phyloP scores from a whole-genome alignment of 2,113 vertebrate species.

The Coturnix japonica region DNA sequence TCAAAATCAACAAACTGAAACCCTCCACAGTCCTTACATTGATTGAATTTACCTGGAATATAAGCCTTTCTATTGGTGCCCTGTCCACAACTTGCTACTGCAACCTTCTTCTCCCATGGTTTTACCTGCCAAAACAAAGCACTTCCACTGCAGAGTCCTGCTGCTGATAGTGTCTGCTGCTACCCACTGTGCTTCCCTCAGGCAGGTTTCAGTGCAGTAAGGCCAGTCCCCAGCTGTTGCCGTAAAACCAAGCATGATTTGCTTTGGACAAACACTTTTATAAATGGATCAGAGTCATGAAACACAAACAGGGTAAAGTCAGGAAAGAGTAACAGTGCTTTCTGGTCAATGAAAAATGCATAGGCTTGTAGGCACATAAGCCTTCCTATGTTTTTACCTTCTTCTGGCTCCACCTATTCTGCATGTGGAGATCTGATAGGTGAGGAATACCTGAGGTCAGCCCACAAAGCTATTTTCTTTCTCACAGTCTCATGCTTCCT shows the following conservation, averaged over 20 bases:
- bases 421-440: background rate
- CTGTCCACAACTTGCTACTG: background rate
- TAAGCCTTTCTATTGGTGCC: background rate
- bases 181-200: background rate
- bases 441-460: background rate
- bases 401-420: background rate
- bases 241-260: background rate
- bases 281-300: background rate
- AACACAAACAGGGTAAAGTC: background rate
- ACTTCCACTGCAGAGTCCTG: background rate
- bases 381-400: fast-evolving
- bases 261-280: background rate
- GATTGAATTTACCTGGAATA: background rate
- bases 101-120: background rate
- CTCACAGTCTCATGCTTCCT: background rate
- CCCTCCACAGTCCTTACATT: background rate
- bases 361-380: background rate
- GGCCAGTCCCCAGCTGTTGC: background rate
- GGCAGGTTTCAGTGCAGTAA: background rate
- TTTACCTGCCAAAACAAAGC: background rate
- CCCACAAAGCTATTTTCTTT: constrained; percentile 19
- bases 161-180: background rate
- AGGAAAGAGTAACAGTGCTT: background rate
- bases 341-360: background rate
- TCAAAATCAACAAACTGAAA: background rate